Evolutionary conservation across 2,888 invertebrate genomes (phyloP).

Genomic region (Psylliodes chrysocephalus): DNA sequence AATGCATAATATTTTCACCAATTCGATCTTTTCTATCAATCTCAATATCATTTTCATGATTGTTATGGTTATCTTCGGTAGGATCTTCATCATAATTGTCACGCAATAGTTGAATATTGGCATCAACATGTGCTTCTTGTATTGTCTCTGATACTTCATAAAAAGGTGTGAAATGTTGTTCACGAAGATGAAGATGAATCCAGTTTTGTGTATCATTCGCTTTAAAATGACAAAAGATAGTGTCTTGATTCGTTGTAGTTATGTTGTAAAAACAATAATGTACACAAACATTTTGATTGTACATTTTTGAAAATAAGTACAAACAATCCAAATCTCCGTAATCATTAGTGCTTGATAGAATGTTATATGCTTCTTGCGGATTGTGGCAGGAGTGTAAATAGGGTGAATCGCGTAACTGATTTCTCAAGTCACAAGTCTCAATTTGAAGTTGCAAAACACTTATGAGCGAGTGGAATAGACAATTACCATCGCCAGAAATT

Average conservation of each 20-base stretch:
- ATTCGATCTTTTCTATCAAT: background rate
- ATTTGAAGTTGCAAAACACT: constrained; percentile 10
- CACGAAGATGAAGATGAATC: constrained; percentile 5
- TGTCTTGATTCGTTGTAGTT: background rate
- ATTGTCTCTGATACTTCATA: background rate
- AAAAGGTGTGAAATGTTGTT: constrained; percentile 4
- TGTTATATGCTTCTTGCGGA: background rate
- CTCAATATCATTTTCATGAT: background rate
- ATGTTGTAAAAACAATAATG: constrained; percentile 2
- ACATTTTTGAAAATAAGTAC: constrained; percentile 8
- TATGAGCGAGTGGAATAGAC: constrained; percentile 8
- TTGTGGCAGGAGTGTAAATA: background rate
- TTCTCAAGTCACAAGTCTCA: background rate
- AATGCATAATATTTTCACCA: too few relatives aligned
- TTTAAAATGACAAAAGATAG: constrained; percentile 2
- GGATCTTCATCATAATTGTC: background rate
- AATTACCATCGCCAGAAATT: constrained; percentile 10
- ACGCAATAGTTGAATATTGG: too few relatives aligned
- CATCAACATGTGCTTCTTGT: too few relatives aligned
- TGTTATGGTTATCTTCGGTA: background rate
- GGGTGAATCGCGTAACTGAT: constrained; percentile 1
- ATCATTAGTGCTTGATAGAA: background rate
- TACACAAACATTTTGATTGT: constrained; percentile 19
- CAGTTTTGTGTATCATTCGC: constrained; percentile 12
- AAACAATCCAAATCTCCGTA: constrained; percentile 8